Evolutionary conservation across 2,888 invertebrate genomes (phyloP).

Genomic region (Laspeyria flexula): DNA sequence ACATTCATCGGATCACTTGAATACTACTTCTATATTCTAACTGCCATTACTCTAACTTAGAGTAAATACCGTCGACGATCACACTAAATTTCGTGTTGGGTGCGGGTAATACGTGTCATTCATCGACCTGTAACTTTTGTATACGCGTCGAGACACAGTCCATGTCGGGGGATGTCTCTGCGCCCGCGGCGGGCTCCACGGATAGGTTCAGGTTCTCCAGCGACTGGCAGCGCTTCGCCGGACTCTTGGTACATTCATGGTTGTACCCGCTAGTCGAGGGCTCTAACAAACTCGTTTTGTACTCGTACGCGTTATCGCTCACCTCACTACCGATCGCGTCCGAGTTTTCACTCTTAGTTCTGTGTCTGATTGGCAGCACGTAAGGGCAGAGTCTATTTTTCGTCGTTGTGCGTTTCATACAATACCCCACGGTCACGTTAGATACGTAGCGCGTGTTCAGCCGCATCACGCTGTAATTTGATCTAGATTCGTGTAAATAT

Average conservation of each 20-base stretch:
- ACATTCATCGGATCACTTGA: constrained; percentile 66
- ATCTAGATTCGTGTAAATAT: constrained; percentile 82
- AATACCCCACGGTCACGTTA: constrained; percentile 87
- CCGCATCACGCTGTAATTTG: constrained; percentile 80
- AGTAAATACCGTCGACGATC: constrained; percentile 42
- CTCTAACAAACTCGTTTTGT: constrained; percentile 69
- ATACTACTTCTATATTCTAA: constrained; percentile 60
- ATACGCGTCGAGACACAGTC: constrained; percentile 87
- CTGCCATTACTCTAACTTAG: constrained; percentile 42
- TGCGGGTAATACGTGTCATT: constrained; percentile 68
- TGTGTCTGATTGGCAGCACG: constrained; percentile 83
- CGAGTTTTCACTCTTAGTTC: constrained; percentile 88
- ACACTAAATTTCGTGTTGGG: constrained; percentile 49
- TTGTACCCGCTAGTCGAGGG: constrained; percentile 73
- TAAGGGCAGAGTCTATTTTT: constrained; percentile 87
- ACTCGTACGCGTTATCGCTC: constrained; percentile 65
- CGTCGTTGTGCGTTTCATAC: constrained; percentile 82
- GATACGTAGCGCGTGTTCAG: constrained; percentile 87
- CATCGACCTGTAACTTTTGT: constrained; percentile 87
- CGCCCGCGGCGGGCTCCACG: constrained; percentile 65
- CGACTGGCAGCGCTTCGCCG: constrained; percentile 87
- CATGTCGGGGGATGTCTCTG: constrained; percentile 82
- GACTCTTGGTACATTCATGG: constrained; percentile 61
- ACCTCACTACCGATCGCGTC: constrained; percentile 76
- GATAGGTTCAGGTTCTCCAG: constrained; percentile 85